These are phyloP conservation scores for Megaceryle maxima DNA, from an alignment of 2,113 vertebrate genomes.

Conservation along the genomic window DNA sequence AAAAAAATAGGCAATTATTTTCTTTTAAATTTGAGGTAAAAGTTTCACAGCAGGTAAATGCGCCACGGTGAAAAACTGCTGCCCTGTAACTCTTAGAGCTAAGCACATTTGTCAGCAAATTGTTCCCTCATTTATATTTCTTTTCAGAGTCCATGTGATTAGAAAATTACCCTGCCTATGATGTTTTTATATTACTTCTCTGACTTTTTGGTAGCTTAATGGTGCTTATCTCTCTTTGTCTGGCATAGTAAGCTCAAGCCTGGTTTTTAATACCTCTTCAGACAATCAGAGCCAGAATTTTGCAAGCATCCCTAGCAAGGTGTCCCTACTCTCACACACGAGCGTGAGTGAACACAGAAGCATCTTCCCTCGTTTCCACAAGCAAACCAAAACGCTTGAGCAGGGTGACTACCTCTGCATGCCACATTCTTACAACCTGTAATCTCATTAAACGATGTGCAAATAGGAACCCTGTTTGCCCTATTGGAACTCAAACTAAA, in stretches of 20 bases:
- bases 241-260: not conserved
- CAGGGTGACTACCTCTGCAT: not conserved
- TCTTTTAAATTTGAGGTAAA: not conserved
- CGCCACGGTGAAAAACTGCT: not conserved
- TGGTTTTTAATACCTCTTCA: not conserved
- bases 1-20: not conserved
- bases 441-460: not conserved
- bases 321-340: not conserved
- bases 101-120: not conserved
- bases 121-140: not conserved
- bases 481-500: not conserved
- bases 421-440: not conserved
- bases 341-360: not conserved
- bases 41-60: not conserved
- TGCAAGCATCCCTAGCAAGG: not conserved
- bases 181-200: not conserved
- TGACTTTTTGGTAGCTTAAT: not conserved
- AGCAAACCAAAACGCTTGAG: not conserved
- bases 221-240: not conserved
- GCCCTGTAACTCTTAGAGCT: not conserved
- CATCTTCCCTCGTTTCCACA: not conserved
- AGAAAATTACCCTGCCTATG: not conserved
- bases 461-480: not conserved
- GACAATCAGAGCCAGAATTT: not conserved
- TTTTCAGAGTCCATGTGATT: not conserved